These are phyloP conservation scores for Choreutis nemorana DNA, from an alignment of 2,888 invertebrate species.

Conservation along the genomic window DNA sequence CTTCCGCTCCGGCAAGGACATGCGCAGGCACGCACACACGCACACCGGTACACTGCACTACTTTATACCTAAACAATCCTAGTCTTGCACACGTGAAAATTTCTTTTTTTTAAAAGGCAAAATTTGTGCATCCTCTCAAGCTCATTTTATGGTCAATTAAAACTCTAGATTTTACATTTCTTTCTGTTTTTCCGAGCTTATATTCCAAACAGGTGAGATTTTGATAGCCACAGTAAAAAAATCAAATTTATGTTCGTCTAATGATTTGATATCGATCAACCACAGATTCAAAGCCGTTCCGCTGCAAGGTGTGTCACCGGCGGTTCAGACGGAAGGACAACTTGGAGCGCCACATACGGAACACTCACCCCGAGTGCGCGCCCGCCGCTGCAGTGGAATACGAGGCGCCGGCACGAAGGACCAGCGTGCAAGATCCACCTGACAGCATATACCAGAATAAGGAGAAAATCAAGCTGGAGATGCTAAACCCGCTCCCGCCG, in stretches of 20 bases:
- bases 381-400: slow-evolving; percentile 37
- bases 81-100: no score
- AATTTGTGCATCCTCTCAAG: no score
- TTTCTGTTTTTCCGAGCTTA: no score
- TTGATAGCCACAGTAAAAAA: no score
- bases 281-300: slow-evolving; percentile 73
- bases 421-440: slow-evolving; percentile 6
- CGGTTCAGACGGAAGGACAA: slow-evolving; percentile 81
- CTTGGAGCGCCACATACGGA: slow-evolving; percentile 76
- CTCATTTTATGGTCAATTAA: no score
- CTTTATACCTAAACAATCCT: no score
- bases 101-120: no score
- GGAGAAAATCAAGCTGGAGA: slow-evolving; percentile 36
- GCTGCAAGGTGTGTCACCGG: slow-evolving; percentile 74
- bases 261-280: no score
- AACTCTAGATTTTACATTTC: no score
- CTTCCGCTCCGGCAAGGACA: slow-evolving; percentile 73
- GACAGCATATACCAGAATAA: slow-evolving; percentile 11
- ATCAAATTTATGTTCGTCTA: no score
- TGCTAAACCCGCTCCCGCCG: slow-evolving; percentile 43
- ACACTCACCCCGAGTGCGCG: slow-evolving; percentile 71
- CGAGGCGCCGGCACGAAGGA: slow-evolving; percentile 30
- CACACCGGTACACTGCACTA: slow-evolving; percentile 61
- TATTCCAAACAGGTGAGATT: no score
- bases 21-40: slow-evolving; percentile 72